These are phyloP conservation scores for Anabas testudineus DNA, from an alignment of 2,797 vertebrate species.

Conservation along the genomic window DNA sequence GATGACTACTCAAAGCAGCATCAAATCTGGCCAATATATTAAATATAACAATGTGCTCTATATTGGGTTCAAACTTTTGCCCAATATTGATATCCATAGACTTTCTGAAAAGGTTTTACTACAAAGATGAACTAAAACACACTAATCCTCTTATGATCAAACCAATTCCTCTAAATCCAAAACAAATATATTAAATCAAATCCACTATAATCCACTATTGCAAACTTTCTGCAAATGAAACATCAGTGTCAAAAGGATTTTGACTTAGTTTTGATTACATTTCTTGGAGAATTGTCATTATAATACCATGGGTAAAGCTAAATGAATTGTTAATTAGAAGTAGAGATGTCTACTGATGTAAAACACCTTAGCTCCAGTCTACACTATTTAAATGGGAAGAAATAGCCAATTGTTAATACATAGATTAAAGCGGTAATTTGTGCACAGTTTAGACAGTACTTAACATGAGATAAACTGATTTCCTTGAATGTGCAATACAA, in stretches of 20 bases:
- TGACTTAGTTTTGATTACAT: conserved; percentile 34
- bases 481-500: too few relatives aligned
- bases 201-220: conserved; percentile 59
- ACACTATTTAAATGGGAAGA: neutral
- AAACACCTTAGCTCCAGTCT: conserved; percentile 12
- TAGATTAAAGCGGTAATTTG: conserved; percentile 13
- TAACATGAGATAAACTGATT: neutral
- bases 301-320: conserved; percentile 44
- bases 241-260: conserved; percentile 11
- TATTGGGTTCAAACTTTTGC: conserved; percentile 9
- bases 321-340: conserved; percentile 55
- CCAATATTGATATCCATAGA: conserved; percentile 27
- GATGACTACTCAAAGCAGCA: conserved; percentile 33
- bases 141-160: conserved; percentile 69
- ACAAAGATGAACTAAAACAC: conserved; percentile 55
- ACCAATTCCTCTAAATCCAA: conserved; percentile 62
- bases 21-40: neutral
- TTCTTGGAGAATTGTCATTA: conserved; percentile 49
- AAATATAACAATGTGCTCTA: neutral
- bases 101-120: conserved; percentile 33
- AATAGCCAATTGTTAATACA: conserved; percentile 15
- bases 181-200: conserved; percentile 72
- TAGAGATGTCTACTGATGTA: conserved; percentile 21
- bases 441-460: neutral
- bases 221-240: conserved; percentile 52